These are phyloP conservation scores for Hozukius guyotensis DNA, from an alignment of 2,797 vertebrate species.

Conservation along the genomic window DNA sequence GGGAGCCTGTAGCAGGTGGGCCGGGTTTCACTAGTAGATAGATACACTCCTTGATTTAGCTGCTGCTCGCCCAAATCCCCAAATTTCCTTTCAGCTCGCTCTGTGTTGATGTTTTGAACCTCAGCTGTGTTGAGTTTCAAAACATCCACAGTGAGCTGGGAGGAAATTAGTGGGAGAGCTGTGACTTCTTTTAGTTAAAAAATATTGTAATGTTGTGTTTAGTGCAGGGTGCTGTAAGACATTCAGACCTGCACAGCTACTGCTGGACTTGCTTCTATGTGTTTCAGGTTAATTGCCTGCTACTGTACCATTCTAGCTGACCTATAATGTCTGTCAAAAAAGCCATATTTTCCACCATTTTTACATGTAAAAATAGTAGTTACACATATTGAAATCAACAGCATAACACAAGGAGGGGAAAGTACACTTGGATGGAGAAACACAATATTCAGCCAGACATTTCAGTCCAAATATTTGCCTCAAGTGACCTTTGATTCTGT, in stretches of 20 bases:
- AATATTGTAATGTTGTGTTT: neutral
- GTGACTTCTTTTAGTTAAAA: neutral
- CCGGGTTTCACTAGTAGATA: neutral
- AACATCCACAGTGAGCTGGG: neutral
- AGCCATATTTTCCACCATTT: slow-evolving; percentile 4
- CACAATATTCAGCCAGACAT: neutral
- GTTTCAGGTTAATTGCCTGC: neutral
- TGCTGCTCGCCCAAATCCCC: neutral
- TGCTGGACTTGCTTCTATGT: neutral
- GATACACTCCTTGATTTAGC: neutral
- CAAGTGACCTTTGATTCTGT: slow-evolving; percentile 21
- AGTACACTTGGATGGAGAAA: neutral
- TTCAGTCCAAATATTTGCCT: slow-evolving; percentile 3
- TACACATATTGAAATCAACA: slow-evolving; percentile 11
- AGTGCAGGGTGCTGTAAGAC: neutral
- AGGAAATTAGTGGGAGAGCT: neutral
- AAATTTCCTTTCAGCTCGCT: neutral
- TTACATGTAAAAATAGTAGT: neutral
- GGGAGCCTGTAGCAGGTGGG: neutral
- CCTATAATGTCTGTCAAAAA: neutral
- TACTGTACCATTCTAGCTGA: neutral
- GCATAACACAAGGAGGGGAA: neutral
- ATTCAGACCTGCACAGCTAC: neutral
- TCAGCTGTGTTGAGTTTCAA: slow-evolving; percentile 16
- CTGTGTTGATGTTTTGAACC: slow-evolving; percentile 17